A percentile compares a stretch with the other conserved stretches of the same genome.
Conservation (phyloP, 2,113 vertebrate species). For the Ciconia maguari region DNA sequence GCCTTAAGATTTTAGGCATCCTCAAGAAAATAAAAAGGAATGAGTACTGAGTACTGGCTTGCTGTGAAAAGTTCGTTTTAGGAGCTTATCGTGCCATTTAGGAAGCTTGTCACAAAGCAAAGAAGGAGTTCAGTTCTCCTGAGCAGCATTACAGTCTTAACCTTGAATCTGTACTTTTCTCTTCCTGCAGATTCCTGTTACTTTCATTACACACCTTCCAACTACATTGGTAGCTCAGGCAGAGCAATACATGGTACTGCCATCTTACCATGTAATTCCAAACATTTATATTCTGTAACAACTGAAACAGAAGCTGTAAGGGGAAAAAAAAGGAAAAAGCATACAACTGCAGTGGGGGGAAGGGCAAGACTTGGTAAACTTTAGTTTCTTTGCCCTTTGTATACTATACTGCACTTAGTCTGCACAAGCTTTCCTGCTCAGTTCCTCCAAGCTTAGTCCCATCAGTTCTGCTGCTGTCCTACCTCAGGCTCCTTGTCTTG, state of each 20-base stretch:
- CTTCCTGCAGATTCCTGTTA: not conserved
- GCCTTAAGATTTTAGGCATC: not conserved
- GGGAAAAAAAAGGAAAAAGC: not conserved
- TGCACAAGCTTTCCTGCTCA: not conserved
- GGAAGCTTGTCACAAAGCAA: not conserved
- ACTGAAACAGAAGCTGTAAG: not conserved
- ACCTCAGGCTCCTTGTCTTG: not conserved
- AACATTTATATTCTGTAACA: not conserved
- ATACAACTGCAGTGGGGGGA: not conserved
- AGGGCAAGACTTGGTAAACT: not conserved
- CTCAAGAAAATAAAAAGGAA: not conserved
- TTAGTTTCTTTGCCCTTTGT: not conserved
- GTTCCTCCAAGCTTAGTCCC: not conserved
- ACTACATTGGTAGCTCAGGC: not conserved
- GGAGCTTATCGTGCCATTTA: not conserved
- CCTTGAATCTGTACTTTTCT: not conserved
- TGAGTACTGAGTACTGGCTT: not conserved
- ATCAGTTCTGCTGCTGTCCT: not conserved
- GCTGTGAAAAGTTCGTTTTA: not conserved
- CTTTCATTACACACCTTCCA: not conserved
- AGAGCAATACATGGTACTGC: not conserved
- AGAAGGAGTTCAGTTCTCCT: not conserved
- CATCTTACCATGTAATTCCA: not conserved
- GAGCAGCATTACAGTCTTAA: not conserved
- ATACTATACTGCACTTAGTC: not conserved